Evolutionary conservation across 2,888 invertebrate genomes (phyloP).

Genomic region (Prenolepis imparis): DNA sequence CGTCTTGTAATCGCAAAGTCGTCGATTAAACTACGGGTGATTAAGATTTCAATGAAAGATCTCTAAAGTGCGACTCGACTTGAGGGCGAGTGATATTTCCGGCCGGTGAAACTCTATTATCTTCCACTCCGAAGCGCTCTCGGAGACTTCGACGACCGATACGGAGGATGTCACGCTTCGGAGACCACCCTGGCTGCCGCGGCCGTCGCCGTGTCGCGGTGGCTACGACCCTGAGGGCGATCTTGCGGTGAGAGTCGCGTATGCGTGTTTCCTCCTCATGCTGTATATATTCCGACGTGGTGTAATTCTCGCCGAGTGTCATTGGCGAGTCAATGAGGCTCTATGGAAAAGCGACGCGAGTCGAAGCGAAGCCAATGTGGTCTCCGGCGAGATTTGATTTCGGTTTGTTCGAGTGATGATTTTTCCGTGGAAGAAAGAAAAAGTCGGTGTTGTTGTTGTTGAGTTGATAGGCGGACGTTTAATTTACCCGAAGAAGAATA

Average conservation of each 20-base stretch:
- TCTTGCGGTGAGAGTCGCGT: slow-evolving; percentile 62
- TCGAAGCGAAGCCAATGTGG: slow-evolving; percentile 19
- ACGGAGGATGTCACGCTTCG: slow-evolving; percentile 73
- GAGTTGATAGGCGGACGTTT: slow-evolving; percentile 45
- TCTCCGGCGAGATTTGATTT: slow-evolving; percentile 29
- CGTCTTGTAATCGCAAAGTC: not conserved
- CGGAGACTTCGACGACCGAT: slow-evolving; percentile 76
- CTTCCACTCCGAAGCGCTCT: slow-evolving; percentile 16
- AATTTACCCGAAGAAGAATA: slow-evolving; percentile 42
- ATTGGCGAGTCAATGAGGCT: slow-evolving; percentile 48
- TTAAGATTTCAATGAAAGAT: not conserved
- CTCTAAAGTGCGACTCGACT: not conserved
- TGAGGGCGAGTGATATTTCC: not conserved
- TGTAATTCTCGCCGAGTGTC: slow-evolving; percentile 51
- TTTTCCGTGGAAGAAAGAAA: slow-evolving; percentile 26
- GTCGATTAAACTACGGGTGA: slow-evolving; percentile 25
- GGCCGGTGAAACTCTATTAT: not conserved
- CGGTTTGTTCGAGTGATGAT: slow-evolving; percentile 53
- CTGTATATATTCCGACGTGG: slow-evolving; percentile 41
- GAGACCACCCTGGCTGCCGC: slow-evolving; percentile 77
- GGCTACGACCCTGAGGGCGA: slow-evolving; percentile 67
- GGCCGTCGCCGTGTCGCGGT: slow-evolving; percentile 73
- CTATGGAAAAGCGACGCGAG: slow-evolving; percentile 29
- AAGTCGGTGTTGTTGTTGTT: slow-evolving; percentile 25
- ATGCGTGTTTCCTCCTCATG: slow-evolving; percentile 26